Evolutionary conservation across 2,888 invertebrate species (phyloP).

Genomic region (Agonopterix arenella): DNA sequence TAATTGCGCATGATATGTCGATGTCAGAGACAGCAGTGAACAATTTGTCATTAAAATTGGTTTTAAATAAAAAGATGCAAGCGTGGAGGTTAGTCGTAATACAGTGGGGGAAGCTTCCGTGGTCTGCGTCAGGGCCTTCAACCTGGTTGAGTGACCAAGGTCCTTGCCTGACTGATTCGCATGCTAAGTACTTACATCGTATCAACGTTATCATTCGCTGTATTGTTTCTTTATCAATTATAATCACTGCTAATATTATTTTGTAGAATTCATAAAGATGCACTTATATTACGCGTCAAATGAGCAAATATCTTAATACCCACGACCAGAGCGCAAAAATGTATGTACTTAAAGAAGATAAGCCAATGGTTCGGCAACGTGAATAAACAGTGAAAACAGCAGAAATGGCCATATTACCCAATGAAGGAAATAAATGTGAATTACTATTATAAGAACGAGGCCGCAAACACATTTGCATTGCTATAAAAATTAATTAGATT

Average conservation of each 20-base stretch:
- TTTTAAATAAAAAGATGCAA: not conserved
- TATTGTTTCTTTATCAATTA: too few relatives aligned
- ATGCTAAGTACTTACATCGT: too few relatives aligned
- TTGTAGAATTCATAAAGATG: too few relatives aligned
- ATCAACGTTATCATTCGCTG: too few relatives aligned
- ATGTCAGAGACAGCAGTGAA: too few relatives aligned
- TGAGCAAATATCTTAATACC: too few relatives aligned
- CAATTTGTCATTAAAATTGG: too few relatives aligned
- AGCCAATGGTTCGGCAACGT: not conserved
- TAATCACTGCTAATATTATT: too few relatives aligned
- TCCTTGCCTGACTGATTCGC: slow-evolving; percentile 11
- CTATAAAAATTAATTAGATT: not conserved
- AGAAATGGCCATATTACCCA: not conserved
- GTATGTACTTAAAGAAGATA: too few relatives aligned
- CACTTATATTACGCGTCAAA: too few relatives aligned
- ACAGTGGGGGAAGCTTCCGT: slow-evolving; percentile 28
- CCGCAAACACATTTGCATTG: not conserved
- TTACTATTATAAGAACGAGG: not conserved
- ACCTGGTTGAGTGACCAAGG: slow-evolving; percentile 35
- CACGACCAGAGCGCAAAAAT: too few relatives aligned
- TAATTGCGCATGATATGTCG: slow-evolving; percentile 9
- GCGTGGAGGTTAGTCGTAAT: slow-evolving; percentile 1
- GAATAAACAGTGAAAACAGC: not conserved
- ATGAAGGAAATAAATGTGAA: not conserved
- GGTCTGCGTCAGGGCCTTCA: slow-evolving; percentile 47